Base-by-base conservation (phyloP, 2,888 invertebrate species). In the Ornithoptera priamus region DNA sequence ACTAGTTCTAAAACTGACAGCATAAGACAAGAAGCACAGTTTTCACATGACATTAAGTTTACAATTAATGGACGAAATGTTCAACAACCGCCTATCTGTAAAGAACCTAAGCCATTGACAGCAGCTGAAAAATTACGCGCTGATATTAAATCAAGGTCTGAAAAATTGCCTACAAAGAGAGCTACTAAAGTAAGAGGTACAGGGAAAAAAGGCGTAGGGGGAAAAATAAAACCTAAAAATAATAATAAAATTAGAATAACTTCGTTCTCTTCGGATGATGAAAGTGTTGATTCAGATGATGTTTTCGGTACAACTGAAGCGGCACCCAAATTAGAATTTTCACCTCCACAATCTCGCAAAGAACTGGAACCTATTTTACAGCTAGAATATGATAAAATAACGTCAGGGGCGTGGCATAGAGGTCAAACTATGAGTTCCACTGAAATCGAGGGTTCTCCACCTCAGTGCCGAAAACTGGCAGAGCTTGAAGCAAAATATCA, bases 361-460 rank as follows among this genome's bases (percentile, higher is more conserved):
- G 96, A 96, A 80, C 94, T 96, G 77, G 96, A 96, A 81, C 95
- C 96, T 0, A 96, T 96, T 71, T 82, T 96, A 53, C 95, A 95
- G 79, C 94, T 94, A 70, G 96, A 96, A 81, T 95, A 95, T 69
- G 96, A 95, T 81, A 94, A 95, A 78, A 93, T 94, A 15, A 94
- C 94, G 24, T 94, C 94, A 1, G 94, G 94, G 0, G 94, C 94
- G 39, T 94, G 94, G 94, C 94, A 94, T 67, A 90, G 94, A 75
- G 94, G 94, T 0, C 96, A 96, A 85, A 95, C 95, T 0, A 96
- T 96, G 96, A 96, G 95, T 75, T 96, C 96, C 0, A 96, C 96
- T 0, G 96, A 96, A 92, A 95, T 96, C 8, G 96, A 96, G 84
- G 96, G 96, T 0, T 96, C 96, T 0, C 96, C 96, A 0, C 96